These are phyloP conservation scores for Naja naja DNA, from an alignment of 2,113 vertebrate species.

Conservation along the genomic window DNA sequence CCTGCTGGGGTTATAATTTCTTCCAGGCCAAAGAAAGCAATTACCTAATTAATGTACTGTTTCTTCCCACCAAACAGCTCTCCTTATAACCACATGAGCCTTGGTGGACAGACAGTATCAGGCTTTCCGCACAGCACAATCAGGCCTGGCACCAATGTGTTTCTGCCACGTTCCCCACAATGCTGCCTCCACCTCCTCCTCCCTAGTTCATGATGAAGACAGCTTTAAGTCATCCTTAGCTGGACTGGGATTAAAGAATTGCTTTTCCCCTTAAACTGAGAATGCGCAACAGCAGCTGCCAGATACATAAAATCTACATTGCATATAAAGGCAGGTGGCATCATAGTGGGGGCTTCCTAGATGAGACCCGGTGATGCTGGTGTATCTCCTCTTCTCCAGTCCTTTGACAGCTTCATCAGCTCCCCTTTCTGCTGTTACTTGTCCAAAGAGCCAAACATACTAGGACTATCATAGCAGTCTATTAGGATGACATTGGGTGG, in stretches of 20 bases:
- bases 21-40: constrained; percentile 20
- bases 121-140: neutral
- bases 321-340: neutral
- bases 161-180: neutral
- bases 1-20: constrained; percentile 2
- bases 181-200: neutral
- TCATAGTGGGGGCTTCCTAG: neutral
- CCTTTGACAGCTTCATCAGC: neutral
- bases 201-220: neutral
- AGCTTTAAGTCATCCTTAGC: neutral
- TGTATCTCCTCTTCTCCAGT: neutral
- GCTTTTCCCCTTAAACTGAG: neutral
- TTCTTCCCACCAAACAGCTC: constrained; percentile 16
- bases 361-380: neutral
- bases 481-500: neutral
- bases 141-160: neutral
- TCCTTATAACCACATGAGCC: neutral
- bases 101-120: neutral
- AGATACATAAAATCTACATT: neutral
- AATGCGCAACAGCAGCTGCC: neutral
- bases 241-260: neutral
- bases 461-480: neutral
- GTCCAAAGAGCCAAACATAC: neutral
- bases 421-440: neutral
- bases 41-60: constrained; percentile 25